Percentiles rank a stretch among this genome's conserved stretches.
These are phyloP conservation scores for Psilopogon haemacephalus DNA, from an alignment of 2,113 vertebrate genomes.

Conservation along the genomic window DNA sequence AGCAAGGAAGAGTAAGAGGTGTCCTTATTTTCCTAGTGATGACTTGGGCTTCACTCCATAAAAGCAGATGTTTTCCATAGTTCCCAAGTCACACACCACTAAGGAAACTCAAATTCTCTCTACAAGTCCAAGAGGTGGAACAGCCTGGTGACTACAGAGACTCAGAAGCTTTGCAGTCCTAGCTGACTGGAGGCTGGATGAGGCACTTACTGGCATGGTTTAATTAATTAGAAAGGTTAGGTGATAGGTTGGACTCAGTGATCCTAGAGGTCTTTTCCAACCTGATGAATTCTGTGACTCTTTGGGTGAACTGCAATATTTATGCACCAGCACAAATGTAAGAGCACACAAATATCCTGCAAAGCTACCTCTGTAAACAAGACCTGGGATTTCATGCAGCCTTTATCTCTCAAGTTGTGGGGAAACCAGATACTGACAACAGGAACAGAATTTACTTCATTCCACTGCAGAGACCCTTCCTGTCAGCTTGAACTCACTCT, in stretches of 20 bases:
- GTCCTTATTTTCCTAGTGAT: background rate
- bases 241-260: no score
- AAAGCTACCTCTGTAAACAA: background rate
- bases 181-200: no score
- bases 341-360: background rate
- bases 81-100: background rate
- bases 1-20: background rate
- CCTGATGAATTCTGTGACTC: no score
- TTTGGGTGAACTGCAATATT: background rate
- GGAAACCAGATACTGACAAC: background rate
- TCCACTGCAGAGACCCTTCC: background rate
- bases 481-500: background rate
- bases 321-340: background rate
- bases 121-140: background rate
- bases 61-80: background rate
- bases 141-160: background rate
- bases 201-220: no score
- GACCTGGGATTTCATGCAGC: background rate
- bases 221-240: no score
- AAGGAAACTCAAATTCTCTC: accelerated
- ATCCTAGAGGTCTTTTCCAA: no score
- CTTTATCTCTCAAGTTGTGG: background rate
- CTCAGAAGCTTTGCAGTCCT: background rate
- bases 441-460: background rate
- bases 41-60: background rate